Base-by-base conservation (phyloP, 2,113 vertebrate genomes). In the Harpagus bidentatus region DNA sequence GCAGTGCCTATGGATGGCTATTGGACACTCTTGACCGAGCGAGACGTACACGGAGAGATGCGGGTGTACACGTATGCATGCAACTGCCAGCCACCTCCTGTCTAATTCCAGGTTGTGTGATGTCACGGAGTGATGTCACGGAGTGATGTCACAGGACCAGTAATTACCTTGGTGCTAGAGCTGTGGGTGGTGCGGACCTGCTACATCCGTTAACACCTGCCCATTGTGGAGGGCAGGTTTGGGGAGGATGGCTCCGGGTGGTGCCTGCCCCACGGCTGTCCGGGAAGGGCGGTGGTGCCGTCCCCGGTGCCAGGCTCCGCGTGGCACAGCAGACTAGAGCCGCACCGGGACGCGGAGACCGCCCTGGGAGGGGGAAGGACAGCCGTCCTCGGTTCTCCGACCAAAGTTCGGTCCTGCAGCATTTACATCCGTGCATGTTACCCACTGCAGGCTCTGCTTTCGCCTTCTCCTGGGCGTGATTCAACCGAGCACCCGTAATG, bases 221-320 rank as follows among this genome's bases (percentile, higher is more conserved):
- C 29, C 17, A 1, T 23, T 4, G 1, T 6, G n/a, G 47, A 23
- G 53, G 76, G 53, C 20, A 48, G 67, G 53, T 36, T 1, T 55
- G 26, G 31, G 31, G n/a, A 40, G 26, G 13, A 13, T 2, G 29
- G 65, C 81, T 79, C 36, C 0, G 6, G 53, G 15, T 4, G 4
- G 36, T 22, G 31, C 28, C 28, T 23, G 47, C 55, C 40, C 3
- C 6, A 9, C 2, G 2, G 42, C 47, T 3, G 18, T 20, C 1
- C 3, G 13, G 67, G n/a, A 38, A 17, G 52, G 63, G 48, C 3
- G 0, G 11, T 4, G 53, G 32, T 36, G 83, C 32, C 2, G 0
- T 62, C 5, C 21, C 38, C 1, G 3, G 22, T 43, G 34, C 53
- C 0, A 3, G 62, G 28, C 43, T 50, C 21, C 1, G 0, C 0